These are phyloP conservation scores for Pavo muticus DNA, from an alignment of 2,113 vertebrate genomes.

Conservation along the genomic window DNA sequence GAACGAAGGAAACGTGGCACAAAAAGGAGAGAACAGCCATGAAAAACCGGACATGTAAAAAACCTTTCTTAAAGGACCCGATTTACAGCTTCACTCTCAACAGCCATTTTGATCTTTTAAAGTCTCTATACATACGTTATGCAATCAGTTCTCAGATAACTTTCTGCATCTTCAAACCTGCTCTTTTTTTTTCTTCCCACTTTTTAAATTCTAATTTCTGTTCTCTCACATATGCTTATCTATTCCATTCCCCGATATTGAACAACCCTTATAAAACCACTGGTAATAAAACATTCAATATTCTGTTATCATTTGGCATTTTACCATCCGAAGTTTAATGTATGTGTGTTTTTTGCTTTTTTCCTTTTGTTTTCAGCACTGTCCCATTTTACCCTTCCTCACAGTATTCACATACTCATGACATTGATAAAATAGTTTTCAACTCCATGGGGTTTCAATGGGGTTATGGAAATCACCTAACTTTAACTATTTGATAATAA, in stretches of 20 bases:
- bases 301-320: conserved; percentile 54
- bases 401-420: conserved; percentile 31
- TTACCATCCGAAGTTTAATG: conserved; percentile 15
- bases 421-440: conserved; percentile 53
- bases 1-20: not conserved
- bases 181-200: not conserved
- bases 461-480: conserved; percentile 52
- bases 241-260: conserved; percentile 22
- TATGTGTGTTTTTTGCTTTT: not conserved
- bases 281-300: conserved; percentile 53
- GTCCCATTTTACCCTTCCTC: not conserved
- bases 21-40: not conserved
- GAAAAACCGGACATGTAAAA: not conserved
- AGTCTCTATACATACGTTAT: not conserved
- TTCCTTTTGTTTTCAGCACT: conserved; percentile 34
- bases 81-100: not conserved
- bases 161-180: not conserved
- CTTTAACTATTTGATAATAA: conserved; percentile 48
- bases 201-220: not conserved
- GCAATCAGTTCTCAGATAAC: not conserved
- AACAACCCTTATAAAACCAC: conserved; percentile 6
- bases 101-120: conserved; percentile 39
- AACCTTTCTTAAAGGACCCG: not conserved
- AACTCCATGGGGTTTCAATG: conserved; percentile 45
- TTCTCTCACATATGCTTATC: conserved; percentile 19